A percentile compares a stretch with the other conserved stretches of the same genome.
Conservation (phyloP, 2,113 vertebrate species). For the Lonchura striata region DNA sequence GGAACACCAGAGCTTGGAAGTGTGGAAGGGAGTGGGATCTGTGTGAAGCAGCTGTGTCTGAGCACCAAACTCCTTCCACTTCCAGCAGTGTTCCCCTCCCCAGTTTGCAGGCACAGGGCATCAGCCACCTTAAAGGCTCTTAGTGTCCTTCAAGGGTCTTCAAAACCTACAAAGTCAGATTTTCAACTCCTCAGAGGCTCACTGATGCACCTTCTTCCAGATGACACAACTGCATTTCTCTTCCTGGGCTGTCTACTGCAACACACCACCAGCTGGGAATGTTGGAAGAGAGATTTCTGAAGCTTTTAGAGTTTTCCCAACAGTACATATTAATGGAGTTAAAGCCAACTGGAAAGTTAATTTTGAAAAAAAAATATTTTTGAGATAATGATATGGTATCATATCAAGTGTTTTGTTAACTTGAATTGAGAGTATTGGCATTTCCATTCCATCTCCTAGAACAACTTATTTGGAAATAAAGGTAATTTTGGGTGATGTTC, state of each 20-base stretch:
- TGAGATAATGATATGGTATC: background rate
- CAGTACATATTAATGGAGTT: background rate
- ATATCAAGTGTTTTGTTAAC: background rate
- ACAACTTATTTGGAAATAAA: background rate
- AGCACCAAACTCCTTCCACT: background rate
- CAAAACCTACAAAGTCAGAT: background rate
- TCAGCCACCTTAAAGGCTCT: background rate
- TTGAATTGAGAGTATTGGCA: background rate
- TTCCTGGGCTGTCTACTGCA: background rate
- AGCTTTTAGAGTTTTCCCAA: background rate
- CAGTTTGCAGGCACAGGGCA: background rate
- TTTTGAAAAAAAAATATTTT: background rate
- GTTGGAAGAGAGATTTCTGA: background rate
- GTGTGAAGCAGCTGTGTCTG: background rate
- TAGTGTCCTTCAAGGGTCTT: background rate
- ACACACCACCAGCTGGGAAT: background rate
- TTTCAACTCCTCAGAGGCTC: background rate
- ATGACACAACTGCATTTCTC: background rate
- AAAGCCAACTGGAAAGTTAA: background rate
- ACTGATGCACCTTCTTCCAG: background rate
- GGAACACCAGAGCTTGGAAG: background rate
- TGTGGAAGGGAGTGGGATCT: background rate
- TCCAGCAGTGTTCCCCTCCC: background rate
- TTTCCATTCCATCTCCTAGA: background rate
- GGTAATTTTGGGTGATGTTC: rapidly evolving